phyloP scores from a whole-genome alignment of 2,113 vertebrate genomes.

The Antechinus flavipes region DNA sequence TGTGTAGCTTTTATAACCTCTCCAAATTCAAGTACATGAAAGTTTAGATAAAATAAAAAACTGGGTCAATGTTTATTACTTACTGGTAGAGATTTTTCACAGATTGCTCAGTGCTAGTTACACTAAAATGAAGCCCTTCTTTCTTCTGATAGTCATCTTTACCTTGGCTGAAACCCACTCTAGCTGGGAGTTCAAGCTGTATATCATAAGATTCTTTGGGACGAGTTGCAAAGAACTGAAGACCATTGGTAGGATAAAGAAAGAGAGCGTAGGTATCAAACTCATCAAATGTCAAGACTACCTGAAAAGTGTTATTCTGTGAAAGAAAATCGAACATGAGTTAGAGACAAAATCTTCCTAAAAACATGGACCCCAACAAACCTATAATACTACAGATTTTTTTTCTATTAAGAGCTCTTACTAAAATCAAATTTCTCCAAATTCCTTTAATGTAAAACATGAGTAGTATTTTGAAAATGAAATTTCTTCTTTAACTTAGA shows the following conservation, averaged over 20 bases:
- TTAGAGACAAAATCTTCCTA: slow-evolving; percentile 40
- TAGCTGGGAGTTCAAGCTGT: slow-evolving; percentile 93
- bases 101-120: slow-evolving; percentile 89
- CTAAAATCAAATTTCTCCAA: neutral
- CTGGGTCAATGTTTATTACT: slow-evolving; percentile 65
- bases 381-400: neutral
- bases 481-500: neutral
- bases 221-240: slow-evolving; percentile 93
- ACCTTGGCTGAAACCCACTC: slow-evolving; percentile 95
- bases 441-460: slow-evolving; percentile 2
- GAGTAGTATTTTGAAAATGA: neutral
- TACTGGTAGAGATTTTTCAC: slow-evolving; percentile 93
- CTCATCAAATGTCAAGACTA: slow-evolving; percentile 90
- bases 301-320: slow-evolving; percentile 97
- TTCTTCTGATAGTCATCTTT: slow-evolving; percentile 84
- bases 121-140: slow-evolving; percentile 90
- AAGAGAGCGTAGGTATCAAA: slow-evolving; percentile 91
- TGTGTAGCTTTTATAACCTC: neutral
- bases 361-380: slow-evolving; percentile 25
- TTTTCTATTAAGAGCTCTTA: neutral
- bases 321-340: neutral
- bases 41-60: neutral
- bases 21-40: neutral
- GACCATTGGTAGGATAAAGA: slow-evolving; percentile 91
- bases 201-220: slow-evolving; percentile 96